phyloP scores from a whole-genome alignment of 92 coral and sea anemone species.

The Blastomussa wellsi region DNA sequence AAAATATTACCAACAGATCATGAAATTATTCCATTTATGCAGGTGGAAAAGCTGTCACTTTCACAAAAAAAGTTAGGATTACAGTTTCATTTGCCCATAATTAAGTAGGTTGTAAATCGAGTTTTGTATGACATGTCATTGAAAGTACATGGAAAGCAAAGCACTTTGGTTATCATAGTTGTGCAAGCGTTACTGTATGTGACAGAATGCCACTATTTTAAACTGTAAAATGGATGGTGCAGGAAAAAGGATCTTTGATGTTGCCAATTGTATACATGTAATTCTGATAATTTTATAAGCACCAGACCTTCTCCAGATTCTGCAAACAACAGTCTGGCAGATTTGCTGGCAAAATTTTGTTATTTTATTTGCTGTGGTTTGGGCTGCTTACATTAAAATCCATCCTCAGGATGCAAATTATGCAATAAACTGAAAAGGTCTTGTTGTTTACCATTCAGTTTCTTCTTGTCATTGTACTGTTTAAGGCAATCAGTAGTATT shows the following conservation, averaged over 20 bases:
- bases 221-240: background rate
- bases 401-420: background rate
- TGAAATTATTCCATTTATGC: slow-evolving; percentile 6
- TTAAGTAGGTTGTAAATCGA: slow-evolving; percentile 8
- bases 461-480: background rate
- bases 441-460: background rate
- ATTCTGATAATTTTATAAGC: background rate
- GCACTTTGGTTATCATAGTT: background rate
- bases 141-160: slow-evolving; percentile 10
- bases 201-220: slow-evolving; percentile 13
- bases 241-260: background rate
- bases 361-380: background rate
- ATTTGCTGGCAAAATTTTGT: background rate
- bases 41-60: slow-evolving; percentile 28
- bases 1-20: background rate
- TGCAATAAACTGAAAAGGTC: background rate
- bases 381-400: background rate
- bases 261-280: background rate
- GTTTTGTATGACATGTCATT: background rate
- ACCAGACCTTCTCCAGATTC: background rate
- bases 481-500: background rate
- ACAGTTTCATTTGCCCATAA: slow-evolving; percentile 13
- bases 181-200: background rate
- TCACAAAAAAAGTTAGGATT: slow-evolving; percentile 2
- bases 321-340: background rate